phyloP scores from a whole-genome alignment of 2,113 vertebrate genomes.

The Telmatochromis sp. region DNA sequence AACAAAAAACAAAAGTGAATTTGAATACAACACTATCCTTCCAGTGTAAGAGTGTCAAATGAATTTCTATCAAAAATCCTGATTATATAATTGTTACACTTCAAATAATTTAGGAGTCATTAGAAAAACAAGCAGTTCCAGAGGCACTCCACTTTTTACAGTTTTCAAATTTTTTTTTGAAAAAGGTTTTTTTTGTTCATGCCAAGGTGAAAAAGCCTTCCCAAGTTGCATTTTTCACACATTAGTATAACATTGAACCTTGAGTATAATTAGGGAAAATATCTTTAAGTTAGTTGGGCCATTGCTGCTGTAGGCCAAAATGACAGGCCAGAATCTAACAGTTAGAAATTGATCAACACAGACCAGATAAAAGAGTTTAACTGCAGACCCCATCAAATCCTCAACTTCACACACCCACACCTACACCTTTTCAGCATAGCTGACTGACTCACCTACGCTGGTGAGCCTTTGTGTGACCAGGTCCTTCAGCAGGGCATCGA shows the following conservation, averaged over 20 bases:
- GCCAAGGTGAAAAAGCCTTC: not conserved
- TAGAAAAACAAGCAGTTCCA: not conserved
- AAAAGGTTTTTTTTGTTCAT: not conserved
- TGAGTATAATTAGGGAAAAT: not conserved
- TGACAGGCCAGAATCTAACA: not conserved
- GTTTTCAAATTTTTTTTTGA: not conserved
- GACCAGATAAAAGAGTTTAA: not conserved
- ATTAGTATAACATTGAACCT: not conserved
- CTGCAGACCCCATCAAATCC: not conserved
- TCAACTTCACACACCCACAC: not conserved
- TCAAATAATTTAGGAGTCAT: not conserved
- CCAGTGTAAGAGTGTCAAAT: not conserved
- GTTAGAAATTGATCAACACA: not conserved
- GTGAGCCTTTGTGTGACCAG: slow-evolving; percentile 85
- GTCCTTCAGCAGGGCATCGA: slow-evolving; percentile 84
- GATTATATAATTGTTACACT: not conserved
- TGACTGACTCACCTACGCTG: slow-evolving; percentile 84
- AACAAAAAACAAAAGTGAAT: not conserved
- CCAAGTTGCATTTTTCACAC: not conserved
- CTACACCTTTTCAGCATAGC: not conserved
- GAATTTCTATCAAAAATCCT: not conserved
- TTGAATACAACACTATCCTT: not conserved
- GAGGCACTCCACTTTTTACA: not conserved
- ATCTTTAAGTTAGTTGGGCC: not conserved
- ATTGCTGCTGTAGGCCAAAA: not conserved